These are phyloP conservation scores for Lordiphosa collinella DNA, from an alignment of 1,140 invertebrate species.

Conservation along the genomic window DNA sequence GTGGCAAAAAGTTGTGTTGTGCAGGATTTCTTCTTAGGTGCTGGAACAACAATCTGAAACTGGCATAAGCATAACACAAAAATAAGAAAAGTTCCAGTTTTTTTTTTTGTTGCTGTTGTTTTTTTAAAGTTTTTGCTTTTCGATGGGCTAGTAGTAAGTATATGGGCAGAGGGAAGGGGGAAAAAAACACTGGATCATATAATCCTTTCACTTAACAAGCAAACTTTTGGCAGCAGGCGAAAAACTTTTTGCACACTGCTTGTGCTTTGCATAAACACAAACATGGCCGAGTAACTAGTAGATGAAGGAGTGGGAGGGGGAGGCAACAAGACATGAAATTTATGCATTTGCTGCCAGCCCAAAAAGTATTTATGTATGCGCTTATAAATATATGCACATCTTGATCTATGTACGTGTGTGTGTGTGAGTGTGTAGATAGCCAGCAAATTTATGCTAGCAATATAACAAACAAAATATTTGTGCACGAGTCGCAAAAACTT, in stretches of 20 bases:
- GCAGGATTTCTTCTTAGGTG: slow-evolving; percentile 45
- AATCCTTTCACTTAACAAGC: slow-evolving; percentile 78
- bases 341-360: slow-evolving; percentile 70
- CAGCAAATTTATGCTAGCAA: slow-evolving; percentile 75
- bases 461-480: slow-evolving; percentile 77
- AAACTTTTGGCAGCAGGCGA: slow-evolving; percentile 71
- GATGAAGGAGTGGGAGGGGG: background rate
- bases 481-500: slow-evolving; percentile 66
- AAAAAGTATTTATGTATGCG: slow-evolving; percentile 74
- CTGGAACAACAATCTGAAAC: slow-evolving; percentile 47
- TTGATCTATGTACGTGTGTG: slow-evolving; percentile 19
- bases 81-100: slow-evolving; percentile 67
- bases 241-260: slow-evolving; percentile 61
- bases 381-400: slow-evolving; percentile 73
- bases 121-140: background rate
- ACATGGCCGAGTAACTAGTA: slow-evolving; percentile 28
- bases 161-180: background rate
- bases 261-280: slow-evolving; percentile 74
- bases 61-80: slow-evolving; percentile 66
- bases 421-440: slow-evolving; percentile 58
- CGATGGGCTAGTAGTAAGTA: background rate
- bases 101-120: slow-evolving; percentile 32
- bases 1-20: slow-evolving; percentile 43
- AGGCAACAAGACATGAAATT: slow-evolving; percentile 46
- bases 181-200: slow-evolving; percentile 56